Evolutionary conservation across 2,113 vertebrate genomes (phyloP).

Genomic region (Miniopterus natalensis): DNA sequence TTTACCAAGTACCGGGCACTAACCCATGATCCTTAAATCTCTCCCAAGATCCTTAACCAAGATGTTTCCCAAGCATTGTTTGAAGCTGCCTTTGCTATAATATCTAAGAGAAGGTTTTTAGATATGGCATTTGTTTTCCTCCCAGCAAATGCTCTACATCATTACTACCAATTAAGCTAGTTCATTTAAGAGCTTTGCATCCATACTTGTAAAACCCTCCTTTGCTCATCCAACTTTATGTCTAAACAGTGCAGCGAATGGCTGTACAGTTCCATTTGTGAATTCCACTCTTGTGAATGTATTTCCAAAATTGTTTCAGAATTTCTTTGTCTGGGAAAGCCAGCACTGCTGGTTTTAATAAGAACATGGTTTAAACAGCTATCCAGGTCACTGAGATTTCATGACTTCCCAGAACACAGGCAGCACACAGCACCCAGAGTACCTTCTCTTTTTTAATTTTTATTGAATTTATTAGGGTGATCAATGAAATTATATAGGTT

Average conservation of each 20-base stretch:
- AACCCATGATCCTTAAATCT: slow-evolving; percentile 53
- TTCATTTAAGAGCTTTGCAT: slow-evolving; percentile 75
- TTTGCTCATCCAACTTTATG: slow-evolving; percentile 76
- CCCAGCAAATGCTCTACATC: slow-evolving; percentile 76
- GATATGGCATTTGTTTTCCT: slow-evolving; percentile 74
- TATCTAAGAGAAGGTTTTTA: slow-evolving; percentile 65
- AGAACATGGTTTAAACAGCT: slow-evolving; percentile 85
- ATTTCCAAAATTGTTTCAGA: slow-evolving; percentile 75
- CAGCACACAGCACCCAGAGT: slow-evolving; percentile 73
- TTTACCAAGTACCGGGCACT: slow-evolving; percentile 45
- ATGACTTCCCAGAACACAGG: slow-evolving; percentile 74
- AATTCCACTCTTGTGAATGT: slow-evolving; percentile 67
- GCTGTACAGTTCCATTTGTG: slow-evolving; percentile 60
- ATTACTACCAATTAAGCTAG: slow-evolving; percentile 75
- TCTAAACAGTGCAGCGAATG: slow-evolving; percentile 75
- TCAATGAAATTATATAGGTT: background rate
- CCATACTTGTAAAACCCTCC: slow-evolving; percentile 68
- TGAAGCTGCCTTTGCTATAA: slow-evolving; percentile 65
- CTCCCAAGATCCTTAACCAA: slow-evolving; percentile 59
- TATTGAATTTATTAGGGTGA: background rate
- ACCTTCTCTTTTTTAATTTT: slow-evolving; percentile 60
- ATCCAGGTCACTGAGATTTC: slow-evolving; percentile 87
- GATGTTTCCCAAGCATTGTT: slow-evolving; percentile 63
- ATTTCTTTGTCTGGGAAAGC: slow-evolving; percentile 75
- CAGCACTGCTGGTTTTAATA: slow-evolving; percentile 82